Evolutionary conservation across 1,140 invertebrate species (phyloP), one percentile per base, ranked within the genome.

Genomic region (Pseudomyrmex flavicornis): DNA sequence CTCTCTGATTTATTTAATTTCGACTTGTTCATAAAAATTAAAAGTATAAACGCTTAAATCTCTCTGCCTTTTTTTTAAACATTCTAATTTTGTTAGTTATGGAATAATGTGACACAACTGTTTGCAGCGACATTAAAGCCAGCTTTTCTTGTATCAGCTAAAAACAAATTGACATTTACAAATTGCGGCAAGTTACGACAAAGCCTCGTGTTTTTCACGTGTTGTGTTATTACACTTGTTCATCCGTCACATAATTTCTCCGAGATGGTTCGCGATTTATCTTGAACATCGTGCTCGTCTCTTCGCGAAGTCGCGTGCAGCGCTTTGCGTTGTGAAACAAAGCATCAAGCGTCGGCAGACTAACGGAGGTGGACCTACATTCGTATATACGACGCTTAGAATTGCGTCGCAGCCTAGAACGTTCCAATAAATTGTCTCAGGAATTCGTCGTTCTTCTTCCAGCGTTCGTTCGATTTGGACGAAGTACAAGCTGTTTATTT

Each of bases 281-380:
- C 79, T 70, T 35, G 46, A 54, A 48, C 73, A n/a, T 68, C 59
- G 74, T 68, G 70, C 26, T 2, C 54, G 59, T 70, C 48, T 56
- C 22, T 54, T 9, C 44, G 22, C 35, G 0, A 86, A 68, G 12
- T 65, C 52, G 54, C 82, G 59, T 83, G 70, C 74, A 54, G 62
- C 22, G 35, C 35, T 58, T 48, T 22, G 46, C 12, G 58, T 56
- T 79, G 63, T 70, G 52, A 75, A 86, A 75, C 70, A 63, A 75
- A 82, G 54, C 59, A 80, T 59, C 66, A 58, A 26, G 35, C 59
- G 52, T 44, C 35, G 66, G 48, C 69, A 76, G 77, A 82, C 62
- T 72, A 83, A 63, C 66, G 87, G 85, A 90, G 87, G 85, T 87
- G 87, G 85, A 84, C 72, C 82, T 74, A 88, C 82, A 89, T 85